Base-by-base conservation (phyloP, 2,888 invertebrate genomes). In the Corythucha ciliata region DNA sequence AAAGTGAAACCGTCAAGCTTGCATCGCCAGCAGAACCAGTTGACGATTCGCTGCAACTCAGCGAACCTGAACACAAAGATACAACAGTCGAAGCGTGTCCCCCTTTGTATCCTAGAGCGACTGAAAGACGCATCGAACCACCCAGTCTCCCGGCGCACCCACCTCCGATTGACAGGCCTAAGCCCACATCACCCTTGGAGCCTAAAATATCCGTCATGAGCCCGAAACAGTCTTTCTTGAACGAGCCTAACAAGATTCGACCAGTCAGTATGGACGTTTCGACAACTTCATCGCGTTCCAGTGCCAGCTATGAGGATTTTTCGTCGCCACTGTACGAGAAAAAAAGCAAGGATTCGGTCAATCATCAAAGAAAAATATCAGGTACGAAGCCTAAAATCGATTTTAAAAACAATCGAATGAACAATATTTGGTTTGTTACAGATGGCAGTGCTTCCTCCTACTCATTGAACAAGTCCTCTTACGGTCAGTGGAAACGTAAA, bases 401-500 rank as follows among this genome's bases (percentile, higher is more conserved):
- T 14, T 7, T 45, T n/a, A n/a, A n/a, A n/a, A n/a, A n/a, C n/a
- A n/a, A n/a, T n/a, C n/a, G n/a, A n/a, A n/a, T n/a, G n/a, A n/a
- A n/a, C n/a, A n/a, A n/a, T n/a, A n/a, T n/a, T 8, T 12, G 22
- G 12, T 14, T 33, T 34, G 32, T 21, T 39, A 22, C 42, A 42
- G 55, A 51, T 16, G 33, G 48, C 26, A 47, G 51, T 27, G 36
- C 16, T 4, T 4, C 6, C 8, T 26, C 26, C 33, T 57, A 50
- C 51, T 48, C 45, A n/a, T 54, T 56, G 12, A 57, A 79, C 60
- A 80, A 81, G 65, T 80, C 78, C 55, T 70, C 73, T 12, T 76
- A 74, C 55, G 82, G 80, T 16, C 78, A 79, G 64, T 81, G 81
- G 75, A 83, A 83, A 56, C 74, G 81, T 45, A 76, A 80, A 59